These are phyloP conservation scores for Nemoura dubitans DNA, from an alignment of 2,888 invertebrate species.

Conservation along the genomic window DNA sequence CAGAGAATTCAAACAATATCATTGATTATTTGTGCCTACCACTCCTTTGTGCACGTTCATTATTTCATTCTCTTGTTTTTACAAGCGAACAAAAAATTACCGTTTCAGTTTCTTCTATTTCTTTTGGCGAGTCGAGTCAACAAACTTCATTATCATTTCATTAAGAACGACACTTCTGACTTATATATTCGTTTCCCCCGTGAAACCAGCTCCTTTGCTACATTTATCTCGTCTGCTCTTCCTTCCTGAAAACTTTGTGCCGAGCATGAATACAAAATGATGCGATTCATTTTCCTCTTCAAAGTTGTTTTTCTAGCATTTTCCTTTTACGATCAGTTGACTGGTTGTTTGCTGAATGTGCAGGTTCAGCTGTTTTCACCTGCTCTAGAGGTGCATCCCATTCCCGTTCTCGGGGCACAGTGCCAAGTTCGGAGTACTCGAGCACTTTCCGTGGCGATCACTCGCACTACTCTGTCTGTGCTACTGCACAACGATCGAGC, in stretches of 20 bases:
- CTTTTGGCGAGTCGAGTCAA: neutral
- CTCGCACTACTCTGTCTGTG: no score
- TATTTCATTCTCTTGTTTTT: no score
- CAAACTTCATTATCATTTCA: neutral
- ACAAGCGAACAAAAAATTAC: no score
- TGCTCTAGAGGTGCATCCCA: no score
- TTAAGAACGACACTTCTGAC: neutral
- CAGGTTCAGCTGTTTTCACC: no score
- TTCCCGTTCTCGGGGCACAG: slow-evolving; percentile 30
- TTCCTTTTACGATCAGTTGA: neutral
- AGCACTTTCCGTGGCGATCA: slow-evolving; percentile 10
- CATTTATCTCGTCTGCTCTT: neutral
- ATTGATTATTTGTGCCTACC: no score
- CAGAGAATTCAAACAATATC: no score
- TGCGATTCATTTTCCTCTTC: neutral
- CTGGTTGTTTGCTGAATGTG: neutral
- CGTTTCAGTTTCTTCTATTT: no score
- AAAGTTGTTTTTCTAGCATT: neutral
- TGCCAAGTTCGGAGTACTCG: neutral
- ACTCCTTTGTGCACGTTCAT: no score
- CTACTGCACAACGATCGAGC: no score
- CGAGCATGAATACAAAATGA: neutral
- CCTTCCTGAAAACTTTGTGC: neutral
- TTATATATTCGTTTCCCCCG: no score
- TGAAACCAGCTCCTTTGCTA: neutral